Conservation (phyloP, 53 echinoderm and acorn worm species). For the Apostichopus leukothele region DNA sequence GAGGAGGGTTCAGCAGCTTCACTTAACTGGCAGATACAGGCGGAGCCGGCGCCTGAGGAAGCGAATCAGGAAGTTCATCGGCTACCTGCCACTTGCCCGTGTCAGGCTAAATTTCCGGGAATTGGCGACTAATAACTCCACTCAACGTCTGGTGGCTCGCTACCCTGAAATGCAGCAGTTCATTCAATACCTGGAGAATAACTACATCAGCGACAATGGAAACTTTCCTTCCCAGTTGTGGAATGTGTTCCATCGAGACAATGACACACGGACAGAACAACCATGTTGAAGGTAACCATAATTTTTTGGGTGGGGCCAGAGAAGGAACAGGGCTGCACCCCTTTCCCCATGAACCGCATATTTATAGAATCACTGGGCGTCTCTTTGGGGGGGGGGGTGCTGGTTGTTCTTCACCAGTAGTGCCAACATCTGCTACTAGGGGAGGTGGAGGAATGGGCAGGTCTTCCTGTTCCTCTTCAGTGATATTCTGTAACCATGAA, state of each 20-base stretch:
- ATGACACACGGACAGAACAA: conserved; percentile 48
- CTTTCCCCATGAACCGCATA: too few species aligned
- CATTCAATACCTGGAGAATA: conserved; percentile 3
- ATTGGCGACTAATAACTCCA: neutral
- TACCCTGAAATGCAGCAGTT: conserved; percentile 38
- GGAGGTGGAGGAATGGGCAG: too few species aligned
- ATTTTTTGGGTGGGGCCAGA: too few species aligned
- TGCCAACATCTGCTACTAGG: too few species aligned
- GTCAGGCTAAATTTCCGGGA: conserved; percentile 38
- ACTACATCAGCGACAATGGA: conserved; percentile 6
- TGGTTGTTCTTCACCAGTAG: too few species aligned
- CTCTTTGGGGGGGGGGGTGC: too few species aligned
- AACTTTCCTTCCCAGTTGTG: conserved; percentile 21
- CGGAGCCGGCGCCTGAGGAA: conserved; percentile 2
- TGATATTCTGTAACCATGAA: too few species aligned
- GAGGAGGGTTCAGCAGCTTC: conserved; percentile 41
- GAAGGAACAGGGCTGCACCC: too few species aligned
- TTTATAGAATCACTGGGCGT: too few species aligned
- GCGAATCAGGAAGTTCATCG: conserved; percentile 34
- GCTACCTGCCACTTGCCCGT: conserved; percentile 44
- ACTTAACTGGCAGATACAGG: conserved; percentile 14
- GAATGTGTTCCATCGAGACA: conserved; percentile 51
- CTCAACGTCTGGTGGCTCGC: conserved; percentile 5
- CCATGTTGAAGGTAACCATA: conserved; percentile 40
- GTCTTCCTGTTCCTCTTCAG: too few species aligned